Percentiles rank a stretch among this genome's conserved stretches.
These are phyloP conservation scores for honey bee (Apis mellifera) DNA, from an alignment of 1,140 invertebrate genomes.

Conservation along the genomic window Amel_HAv3.1 CM009933.2:4725501-4726000, in stretches of 20 bases:
- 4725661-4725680: no score
- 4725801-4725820: slow-evolving; percentile 28
- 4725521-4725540: no score
- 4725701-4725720: no score
- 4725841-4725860: not conserved
- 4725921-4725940: slow-evolving; percentile 55
- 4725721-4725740: not conserved
- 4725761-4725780: not conserved
- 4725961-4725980: not conserved
- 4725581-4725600: no score
- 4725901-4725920: slow-evolving; percentile 55
- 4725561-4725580: no score
- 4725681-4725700: not conserved
- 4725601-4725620: no score
- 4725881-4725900: no score
- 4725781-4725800: slow-evolving; percentile 31
- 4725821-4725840: slow-evolving; percentile 60
- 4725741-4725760: slow-evolving; percentile 12
- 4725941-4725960: slow-evolving; percentile 23
- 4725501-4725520: no score
- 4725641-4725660: no score
- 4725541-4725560: no score
- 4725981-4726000: slow-evolving; percentile 20
- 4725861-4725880: not conserved
- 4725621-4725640: no score